A percentile compares a stretch with the other conserved stretches of the same genome.
These are phyloP conservation scores for Nesogale talazaci DNA, from an alignment of 2,113 vertebrate species.

Conservation along the genomic window DNA sequence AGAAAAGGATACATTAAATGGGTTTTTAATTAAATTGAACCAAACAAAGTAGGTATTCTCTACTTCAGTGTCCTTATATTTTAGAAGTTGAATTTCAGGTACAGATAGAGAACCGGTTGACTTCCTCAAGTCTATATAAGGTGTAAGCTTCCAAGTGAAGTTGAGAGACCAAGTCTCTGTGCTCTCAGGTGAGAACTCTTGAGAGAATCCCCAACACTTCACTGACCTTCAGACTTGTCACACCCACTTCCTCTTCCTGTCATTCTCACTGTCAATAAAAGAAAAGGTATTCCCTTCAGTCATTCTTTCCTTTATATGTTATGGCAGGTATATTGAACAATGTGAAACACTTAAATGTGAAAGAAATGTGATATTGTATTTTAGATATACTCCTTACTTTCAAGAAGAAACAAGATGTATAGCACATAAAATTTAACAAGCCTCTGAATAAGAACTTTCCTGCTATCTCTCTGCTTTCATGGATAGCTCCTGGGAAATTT, in stretches of 20 bases:
- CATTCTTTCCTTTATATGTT: not conserved
- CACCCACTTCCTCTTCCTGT: not conserved
- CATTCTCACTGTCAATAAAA: not conserved
- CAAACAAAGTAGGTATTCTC: not conserved
- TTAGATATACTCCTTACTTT: not conserved
- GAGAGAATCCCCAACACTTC: not conserved
- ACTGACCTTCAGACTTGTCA: not conserved
- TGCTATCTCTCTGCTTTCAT: not conserved
- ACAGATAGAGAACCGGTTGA: not conserved
- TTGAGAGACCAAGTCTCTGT: not conserved
- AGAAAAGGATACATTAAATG: not conserved
- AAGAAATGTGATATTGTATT: not conserved
- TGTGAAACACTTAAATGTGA: not conserved
- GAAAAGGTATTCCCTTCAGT: not conserved
- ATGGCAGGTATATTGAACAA: not conserved
- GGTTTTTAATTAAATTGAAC: not conserved
- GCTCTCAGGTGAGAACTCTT: not conserved
- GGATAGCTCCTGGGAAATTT: not conserved
- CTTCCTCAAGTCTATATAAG: not conserved
- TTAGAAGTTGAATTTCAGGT: not conserved
- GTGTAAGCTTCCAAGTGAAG: not conserved
- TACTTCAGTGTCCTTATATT: not conserved
- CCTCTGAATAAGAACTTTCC: too few species aligned
- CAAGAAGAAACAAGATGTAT: not conserved
- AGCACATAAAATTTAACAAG: fast-evolving